Percentiles rank a stretch among this genome's conserved stretches.
Evolutionary conservation across 2,797 vertebrate genomes (phyloP).

Genomic region (Gambusia yucatana): DNA sequence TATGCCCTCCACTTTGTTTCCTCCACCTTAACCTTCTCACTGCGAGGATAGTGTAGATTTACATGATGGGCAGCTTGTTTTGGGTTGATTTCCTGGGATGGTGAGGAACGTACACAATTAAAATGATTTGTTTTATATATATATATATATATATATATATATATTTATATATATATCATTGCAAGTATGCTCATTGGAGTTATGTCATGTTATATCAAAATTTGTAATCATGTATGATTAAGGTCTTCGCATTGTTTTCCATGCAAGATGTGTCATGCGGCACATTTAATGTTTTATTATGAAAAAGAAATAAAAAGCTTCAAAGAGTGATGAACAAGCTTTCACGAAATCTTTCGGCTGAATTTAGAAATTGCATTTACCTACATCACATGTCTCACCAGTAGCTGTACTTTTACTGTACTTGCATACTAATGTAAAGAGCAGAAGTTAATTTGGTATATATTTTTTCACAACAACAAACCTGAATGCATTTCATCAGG

Average conservation of each 20-base stretch:
- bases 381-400: conserved; percentile 34
- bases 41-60: conserved; percentile 43
- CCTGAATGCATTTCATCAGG: neutral
- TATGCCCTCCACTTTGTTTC: conserved; percentile 69
- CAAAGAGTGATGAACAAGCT: conserved; percentile 61
- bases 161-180: conserved; percentile 43
- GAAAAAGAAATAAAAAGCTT: conserved; percentile 66
- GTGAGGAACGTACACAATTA: conserved; percentile 67
- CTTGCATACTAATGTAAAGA: conserved; percentile 45
- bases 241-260: conserved; percentile 79
- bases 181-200: conserved; percentile 80
- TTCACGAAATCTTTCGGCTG: conserved; percentile 34
- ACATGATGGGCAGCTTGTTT: conserved; percentile 43
- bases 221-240: conserved; percentile 82
- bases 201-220: conserved; percentile 80
- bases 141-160: too few species aligned
- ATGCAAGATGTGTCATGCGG: conserved; percentile 80
- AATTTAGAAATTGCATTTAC: conserved; percentile 24
- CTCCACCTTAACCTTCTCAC: conserved; percentile 62
- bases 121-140: conserved; percentile 74
- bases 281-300: conserved; percentile 81
- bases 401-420: conserved; percentile 59
- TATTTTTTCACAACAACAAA: neutral
- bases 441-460: neutral
- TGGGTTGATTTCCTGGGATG: conserved; percentile 43